Conservation (phyloP, 2,113 vertebrate species). For the Pteropus alecto region DNA sequence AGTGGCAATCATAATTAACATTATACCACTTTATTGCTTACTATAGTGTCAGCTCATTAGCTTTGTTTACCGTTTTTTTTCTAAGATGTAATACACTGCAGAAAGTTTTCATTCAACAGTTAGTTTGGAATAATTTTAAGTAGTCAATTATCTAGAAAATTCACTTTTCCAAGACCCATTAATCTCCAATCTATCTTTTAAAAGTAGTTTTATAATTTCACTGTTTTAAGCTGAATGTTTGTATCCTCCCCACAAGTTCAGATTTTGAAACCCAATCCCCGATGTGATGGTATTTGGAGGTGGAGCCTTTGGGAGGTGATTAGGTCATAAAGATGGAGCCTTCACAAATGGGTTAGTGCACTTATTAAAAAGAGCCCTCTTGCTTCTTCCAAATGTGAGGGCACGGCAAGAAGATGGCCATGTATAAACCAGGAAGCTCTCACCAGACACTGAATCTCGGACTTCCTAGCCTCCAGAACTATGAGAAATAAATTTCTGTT, state of each 20-base stretch:
- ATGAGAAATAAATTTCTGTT: neutral
- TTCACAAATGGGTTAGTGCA: neutral
- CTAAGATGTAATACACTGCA: neutral
- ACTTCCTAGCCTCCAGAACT: neutral
- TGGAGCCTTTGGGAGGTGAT: neutral
- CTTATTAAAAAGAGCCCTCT: neutral
- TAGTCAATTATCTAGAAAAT: neutral
- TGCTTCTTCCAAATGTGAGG: neutral
- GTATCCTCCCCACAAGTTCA: neutral
- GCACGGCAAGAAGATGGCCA: neutral
- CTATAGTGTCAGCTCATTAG: neutral
- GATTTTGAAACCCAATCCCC: neutral
- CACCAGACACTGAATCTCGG: neutral
- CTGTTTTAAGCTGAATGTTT: neutral
- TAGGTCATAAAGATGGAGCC: neutral
- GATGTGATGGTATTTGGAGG: neutral
- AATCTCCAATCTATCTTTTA: neutral
- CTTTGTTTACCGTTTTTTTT: neutral
- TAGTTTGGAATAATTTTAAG: neutral
- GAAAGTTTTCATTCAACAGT: neutral
- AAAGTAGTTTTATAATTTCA: constrained; percentile 10
- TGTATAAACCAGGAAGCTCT: neutral
- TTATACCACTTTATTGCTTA: neutral
- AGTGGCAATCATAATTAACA: neutral
- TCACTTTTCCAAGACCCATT: neutral